These are phyloP conservation scores for Hartigia nigra DNA, from an alignment of 2,888 invertebrate species.

Conservation along the genomic window DNA sequence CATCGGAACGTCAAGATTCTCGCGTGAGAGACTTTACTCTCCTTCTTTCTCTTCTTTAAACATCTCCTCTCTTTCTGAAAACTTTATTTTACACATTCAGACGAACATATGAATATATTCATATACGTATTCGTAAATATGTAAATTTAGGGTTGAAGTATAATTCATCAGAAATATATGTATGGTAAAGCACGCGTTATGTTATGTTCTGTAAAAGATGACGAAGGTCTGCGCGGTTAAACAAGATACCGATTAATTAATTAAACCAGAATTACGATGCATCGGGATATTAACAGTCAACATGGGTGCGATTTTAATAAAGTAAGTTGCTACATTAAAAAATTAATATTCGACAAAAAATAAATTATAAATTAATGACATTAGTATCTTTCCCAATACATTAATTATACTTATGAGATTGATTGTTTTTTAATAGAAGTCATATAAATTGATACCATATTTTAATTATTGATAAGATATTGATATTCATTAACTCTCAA, in stretches of 20 bases:
- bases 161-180: background rate
- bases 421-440: background rate
- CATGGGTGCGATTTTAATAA: constrained; percentile 11
- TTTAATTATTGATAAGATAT: background rate
- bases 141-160: background rate
- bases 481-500: background rate
- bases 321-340: constrained; percentile 20
- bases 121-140: background rate
- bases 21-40: background rate
- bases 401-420: background rate
- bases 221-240: background rate
- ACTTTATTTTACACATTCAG: background rate
- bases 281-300: background rate
- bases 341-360: background rate
- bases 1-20: background rate
- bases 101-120: background rate
- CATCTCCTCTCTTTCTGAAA: background rate
- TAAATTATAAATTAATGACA: background rate
- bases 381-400: background rate
- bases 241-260: background rate
- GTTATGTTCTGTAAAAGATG: background rate
- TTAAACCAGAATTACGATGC: background rate
- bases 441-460: background rate
- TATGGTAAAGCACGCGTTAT: background rate
- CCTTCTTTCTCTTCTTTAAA: background rate